A percentile compares a stretch with the other conserved stretches of the same genome.
phyloP scores from a whole-genome alignment of 2,797 vertebrate genomes.

The Pipistrellus kuhlii region DNA sequence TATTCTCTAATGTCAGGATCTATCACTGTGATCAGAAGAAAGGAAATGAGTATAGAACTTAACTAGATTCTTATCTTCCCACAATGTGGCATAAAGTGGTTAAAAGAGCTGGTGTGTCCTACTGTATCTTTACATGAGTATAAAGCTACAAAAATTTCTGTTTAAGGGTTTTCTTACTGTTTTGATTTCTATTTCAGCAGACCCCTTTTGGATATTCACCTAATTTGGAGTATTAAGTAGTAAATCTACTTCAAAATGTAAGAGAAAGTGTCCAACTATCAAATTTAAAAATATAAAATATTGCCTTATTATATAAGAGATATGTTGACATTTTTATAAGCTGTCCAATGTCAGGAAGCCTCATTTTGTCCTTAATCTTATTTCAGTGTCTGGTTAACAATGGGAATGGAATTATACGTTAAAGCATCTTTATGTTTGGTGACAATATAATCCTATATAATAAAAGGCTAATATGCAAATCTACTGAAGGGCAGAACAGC shows the following conservation, averaged over 20 bases:
- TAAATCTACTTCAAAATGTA: constrained; percentile 22
- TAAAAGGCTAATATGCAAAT: too few species aligned
- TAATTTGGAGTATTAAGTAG: constrained; percentile 31
- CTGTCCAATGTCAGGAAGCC: background rate
- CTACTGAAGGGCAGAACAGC: too few species aligned
- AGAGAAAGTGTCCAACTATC: constrained; percentile 13
- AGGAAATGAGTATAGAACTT: constrained; percentile 68
- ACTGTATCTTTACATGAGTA: background rate
- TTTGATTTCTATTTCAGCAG: constrained; percentile 34
- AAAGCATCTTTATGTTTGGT: constrained; percentile 16
- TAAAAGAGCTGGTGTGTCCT: constrained; percentile 18
- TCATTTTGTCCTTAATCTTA: background rate
- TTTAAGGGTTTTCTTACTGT: constrained; percentile 6
- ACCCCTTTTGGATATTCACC: constrained; percentile 4
- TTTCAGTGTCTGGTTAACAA: background rate
- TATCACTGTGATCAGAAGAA: constrained; percentile 39
- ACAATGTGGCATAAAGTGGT: background rate
- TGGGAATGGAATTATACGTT: background rate
- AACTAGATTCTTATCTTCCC: constrained; percentile 50
- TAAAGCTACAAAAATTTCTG: constrained; percentile 14
- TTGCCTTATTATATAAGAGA: background rate
- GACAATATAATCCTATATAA: background rate
- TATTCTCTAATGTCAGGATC: constrained; percentile 37
- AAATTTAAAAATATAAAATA: background rate
- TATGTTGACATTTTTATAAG: background rate